phyloP scores from a whole-genome alignment of 2,797 vertebrate species.

The Notolabrus celidotus region DNA sequence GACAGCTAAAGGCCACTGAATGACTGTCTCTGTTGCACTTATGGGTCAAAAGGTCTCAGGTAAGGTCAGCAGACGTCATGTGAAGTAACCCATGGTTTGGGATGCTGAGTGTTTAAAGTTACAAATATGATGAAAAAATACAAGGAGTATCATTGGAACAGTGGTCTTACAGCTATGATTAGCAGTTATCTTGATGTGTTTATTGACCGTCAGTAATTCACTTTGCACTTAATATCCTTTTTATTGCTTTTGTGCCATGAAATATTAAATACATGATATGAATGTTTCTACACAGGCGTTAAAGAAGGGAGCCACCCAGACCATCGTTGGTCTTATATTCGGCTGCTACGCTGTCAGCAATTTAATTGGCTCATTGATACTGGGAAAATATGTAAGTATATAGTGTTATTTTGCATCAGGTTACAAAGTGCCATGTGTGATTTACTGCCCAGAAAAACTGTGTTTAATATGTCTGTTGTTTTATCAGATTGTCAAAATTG shows the following conservation, averaged over 20 bases:
- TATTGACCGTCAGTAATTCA: not conserved
- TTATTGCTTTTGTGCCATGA: not conserved
- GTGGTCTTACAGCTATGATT: not conserved
- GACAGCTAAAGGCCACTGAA: conserved; percentile 11
- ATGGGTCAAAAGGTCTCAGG: not conserved
- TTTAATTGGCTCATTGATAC: conserved; percentile 87
- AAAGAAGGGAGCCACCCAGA: conserved; percentile 92
- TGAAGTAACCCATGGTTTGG: not conserved
- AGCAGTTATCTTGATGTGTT: not conserved
- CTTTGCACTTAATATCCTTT: not conserved
- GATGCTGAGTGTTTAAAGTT: not conserved
- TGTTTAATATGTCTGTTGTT: not conserved
- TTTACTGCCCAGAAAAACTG: not conserved
- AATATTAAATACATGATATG: not conserved
- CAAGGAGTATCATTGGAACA: not conserved
- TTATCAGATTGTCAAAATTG: conserved; percentile 93
- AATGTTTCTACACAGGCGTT: conserved; percentile 83
- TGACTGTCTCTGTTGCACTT: not conserved
- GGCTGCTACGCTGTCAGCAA: conserved; percentile 93
- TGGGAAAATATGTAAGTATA: conserved; percentile 95
- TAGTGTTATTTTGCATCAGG: not conserved
- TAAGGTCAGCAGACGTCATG: conserved; percentile 7
- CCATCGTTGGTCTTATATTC: conserved; percentile 92
- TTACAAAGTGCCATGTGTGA: fast-evolving
- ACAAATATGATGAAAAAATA: not conserved